phyloP scores from a whole-genome alignment of 2,797 vertebrate genomes.

The Eulemur albifrons region DNA sequence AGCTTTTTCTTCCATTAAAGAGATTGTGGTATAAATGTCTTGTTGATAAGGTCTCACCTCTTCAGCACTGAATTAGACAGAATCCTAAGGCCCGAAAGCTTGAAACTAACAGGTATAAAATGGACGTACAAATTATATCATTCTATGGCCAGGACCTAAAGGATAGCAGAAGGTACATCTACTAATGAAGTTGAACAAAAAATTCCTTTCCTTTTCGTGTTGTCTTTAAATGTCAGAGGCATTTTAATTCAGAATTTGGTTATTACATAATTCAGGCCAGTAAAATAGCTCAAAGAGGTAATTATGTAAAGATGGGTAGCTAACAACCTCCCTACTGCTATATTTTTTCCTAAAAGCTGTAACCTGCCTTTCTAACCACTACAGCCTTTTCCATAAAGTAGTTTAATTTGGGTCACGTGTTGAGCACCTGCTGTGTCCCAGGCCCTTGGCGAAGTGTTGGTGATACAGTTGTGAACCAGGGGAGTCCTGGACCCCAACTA shows the following conservation, averaged over 20 bases:
- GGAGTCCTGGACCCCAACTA: background rate
- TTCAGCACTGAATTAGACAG: background rate
- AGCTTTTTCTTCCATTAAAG: constrained; percentile 2
- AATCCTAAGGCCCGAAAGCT: background rate
- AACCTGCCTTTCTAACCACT: background rate
- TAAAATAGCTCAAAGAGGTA: background rate
- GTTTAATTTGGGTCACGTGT: background rate
- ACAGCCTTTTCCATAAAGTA: background rate
- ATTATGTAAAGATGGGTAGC: background rate
- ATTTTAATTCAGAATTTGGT: constrained; percentile 57
- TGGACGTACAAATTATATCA: background rate
- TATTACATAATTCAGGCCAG: constrained; percentile 4
- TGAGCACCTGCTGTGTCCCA: background rate
- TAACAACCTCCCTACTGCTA: background rate
- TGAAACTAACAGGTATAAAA: background rate
- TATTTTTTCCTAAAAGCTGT: background rate
- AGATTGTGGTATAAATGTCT: background rate
- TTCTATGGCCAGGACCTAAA: background rate
- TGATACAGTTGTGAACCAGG: background rate
- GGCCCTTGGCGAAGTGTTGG: background rate
- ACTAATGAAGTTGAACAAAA: constrained; percentile 40
- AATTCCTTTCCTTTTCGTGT: constrained; percentile 37
- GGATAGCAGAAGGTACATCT: constrained; percentile 33
- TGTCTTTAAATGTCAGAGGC: constrained; percentile 47
- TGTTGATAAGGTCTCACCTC: background rate